A percentile compares a stretch with the other conserved stretches of the same genome.
Evolutionary conservation across 1,140 invertebrate species (phyloP).

Genomic region (Manduca sexta): DNA sequence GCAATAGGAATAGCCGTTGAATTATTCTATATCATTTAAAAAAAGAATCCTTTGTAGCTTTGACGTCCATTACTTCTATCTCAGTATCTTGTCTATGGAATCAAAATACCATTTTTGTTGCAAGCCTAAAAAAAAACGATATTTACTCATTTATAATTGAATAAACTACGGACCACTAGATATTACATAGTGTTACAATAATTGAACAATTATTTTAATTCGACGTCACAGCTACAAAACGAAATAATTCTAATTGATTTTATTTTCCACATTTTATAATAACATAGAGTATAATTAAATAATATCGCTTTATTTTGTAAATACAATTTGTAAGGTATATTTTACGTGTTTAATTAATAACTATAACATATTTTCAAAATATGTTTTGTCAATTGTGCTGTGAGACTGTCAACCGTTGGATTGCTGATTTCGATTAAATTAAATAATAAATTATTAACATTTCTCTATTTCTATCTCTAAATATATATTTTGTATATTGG

Average conservation of each 20-base stretch:
- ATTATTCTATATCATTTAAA: slow-evolving; percentile 6
- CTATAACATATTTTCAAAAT: slow-evolving; percentile 70
- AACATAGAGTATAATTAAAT: slow-evolving; percentile 29
- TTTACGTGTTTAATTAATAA: slow-evolving; percentile 65
- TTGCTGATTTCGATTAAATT: slow-evolving; percentile 33
- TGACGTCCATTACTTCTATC: no score
- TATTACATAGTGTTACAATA: neutral
- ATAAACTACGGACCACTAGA: neutral
- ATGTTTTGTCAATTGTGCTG: slow-evolving; percentile 73
- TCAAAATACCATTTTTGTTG: neutral
- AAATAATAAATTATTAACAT: neutral
- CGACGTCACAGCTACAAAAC: slow-evolving; percentile 15
- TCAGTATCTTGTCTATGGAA: no score
- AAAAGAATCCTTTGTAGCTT: no score
- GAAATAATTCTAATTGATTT: slow-evolving; percentile 25
- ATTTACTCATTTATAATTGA: neutral
- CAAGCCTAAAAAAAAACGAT: no score
- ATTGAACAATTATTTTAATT: no score
- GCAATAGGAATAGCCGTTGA: slow-evolving; percentile 57
- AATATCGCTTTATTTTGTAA: slow-evolving; percentile 68
- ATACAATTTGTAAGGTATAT: slow-evolving; percentile 68
- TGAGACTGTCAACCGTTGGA: slow-evolving; percentile 44
- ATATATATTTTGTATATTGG: no score
- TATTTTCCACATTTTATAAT: slow-evolving; percentile 35
- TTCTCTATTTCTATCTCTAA: neutral